Evolutionary conservation across 2,113 vertebrate genomes (phyloP).

Genomic region (Atlantisia rogersi): DNA sequence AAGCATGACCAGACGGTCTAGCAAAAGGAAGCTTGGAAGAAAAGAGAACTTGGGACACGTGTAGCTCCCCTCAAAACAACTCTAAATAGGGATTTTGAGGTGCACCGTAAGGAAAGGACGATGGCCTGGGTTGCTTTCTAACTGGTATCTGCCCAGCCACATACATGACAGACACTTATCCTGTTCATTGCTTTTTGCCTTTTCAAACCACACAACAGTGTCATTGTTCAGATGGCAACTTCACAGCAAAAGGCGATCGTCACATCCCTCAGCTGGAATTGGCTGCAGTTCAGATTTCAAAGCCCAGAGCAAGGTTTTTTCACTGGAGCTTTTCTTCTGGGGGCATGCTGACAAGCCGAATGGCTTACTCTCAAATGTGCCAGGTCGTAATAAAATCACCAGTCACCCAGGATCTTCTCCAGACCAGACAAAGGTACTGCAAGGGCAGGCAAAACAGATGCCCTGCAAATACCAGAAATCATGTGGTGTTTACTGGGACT

Average conservation of each 20-base stretch:
- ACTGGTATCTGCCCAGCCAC: neutral
- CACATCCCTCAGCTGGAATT: neutral
- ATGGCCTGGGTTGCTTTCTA: neutral
- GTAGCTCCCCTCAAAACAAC: neutral
- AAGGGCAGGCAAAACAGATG: slow-evolving; percentile 42
- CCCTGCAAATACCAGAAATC: slow-evolving; percentile 56
- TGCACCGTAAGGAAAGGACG: neutral
- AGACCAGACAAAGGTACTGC: slow-evolving; percentile 23
- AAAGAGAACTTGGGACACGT: neutral
- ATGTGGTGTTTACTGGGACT: slow-evolving; percentile 44
- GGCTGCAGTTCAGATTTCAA: slow-evolving; percentile 39
- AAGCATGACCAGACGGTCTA: neutral
- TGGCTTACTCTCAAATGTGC: neutral
- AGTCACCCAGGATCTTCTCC: slow-evolving; percentile 37
- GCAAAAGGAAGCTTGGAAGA: neutral
- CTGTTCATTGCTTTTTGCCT: neutral
- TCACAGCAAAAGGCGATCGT: neutral
- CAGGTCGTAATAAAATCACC: slow-evolving; percentile 39
- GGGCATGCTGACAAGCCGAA: slow-evolving; percentile 39
- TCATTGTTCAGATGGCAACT: slow-evolving; percentile 31
- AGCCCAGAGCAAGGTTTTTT: slow-evolving; percentile 31
- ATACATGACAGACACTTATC: neutral
- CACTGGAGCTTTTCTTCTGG: slow-evolving; percentile 21
- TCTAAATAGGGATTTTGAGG: neutral
- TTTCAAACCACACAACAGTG: slow-evolving; percentile 25